These are phyloP conservation scores for Meganola albula DNA, from an alignment of 2,888 invertebrate species.

Conservation along the genomic window DNA sequence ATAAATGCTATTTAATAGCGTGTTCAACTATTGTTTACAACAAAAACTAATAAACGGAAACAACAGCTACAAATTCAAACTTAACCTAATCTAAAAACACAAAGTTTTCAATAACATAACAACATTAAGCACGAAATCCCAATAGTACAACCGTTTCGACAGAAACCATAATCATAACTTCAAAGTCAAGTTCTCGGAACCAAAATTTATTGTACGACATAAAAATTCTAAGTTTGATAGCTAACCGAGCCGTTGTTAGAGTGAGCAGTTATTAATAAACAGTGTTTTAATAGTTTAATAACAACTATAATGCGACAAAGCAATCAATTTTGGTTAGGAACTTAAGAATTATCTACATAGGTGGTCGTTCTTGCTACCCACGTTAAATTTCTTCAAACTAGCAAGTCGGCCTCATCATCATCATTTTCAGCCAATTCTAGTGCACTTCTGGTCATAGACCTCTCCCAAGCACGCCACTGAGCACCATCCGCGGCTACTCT, in stretches of 20 bases:
- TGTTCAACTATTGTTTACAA: too few relatives aligned
- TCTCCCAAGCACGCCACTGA: too few relatives aligned
- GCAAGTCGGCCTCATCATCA: too few relatives aligned
- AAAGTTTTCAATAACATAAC: slow-evolving; percentile 24
- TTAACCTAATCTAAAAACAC: slow-evolving; percentile 13
- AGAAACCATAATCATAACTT: slow-evolving; percentile 14
- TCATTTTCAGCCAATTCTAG: too few relatives aligned
- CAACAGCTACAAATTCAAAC: slow-evolving; percentile 13
- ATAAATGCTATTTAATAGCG: too few relatives aligned
- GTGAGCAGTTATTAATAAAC: slow-evolving; percentile 45
- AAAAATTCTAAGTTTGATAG: slow-evolving; percentile 39
- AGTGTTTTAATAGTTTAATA: slow-evolving; percentile 55
- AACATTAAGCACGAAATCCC: slow-evolving; percentile 19
- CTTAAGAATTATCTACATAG: slow-evolving; percentile 42
- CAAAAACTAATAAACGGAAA: slow-evolving; percentile 13
- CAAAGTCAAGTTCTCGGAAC: slow-evolving; percentile 17
- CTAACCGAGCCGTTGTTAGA: slow-evolving; percentile 34
- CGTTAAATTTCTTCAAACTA: too few relatives aligned
- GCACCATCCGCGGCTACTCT: too few relatives aligned
- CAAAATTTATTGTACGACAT: slow-evolving; percentile 26
- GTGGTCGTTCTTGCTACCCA: too few relatives aligned
- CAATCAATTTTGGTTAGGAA: slow-evolving; percentile 60
- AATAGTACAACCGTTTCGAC: slow-evolving; percentile 12
- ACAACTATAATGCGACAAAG: slow-evolving; percentile 42
- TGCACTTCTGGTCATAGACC: too few relatives aligned